Percentiles rank a stretch among this genome's conserved stretches.
These are phyloP conservation scores for Melanchra persicariae DNA, from an alignment of 2,888 invertebrate genomes.

Conservation along the genomic window DNA sequence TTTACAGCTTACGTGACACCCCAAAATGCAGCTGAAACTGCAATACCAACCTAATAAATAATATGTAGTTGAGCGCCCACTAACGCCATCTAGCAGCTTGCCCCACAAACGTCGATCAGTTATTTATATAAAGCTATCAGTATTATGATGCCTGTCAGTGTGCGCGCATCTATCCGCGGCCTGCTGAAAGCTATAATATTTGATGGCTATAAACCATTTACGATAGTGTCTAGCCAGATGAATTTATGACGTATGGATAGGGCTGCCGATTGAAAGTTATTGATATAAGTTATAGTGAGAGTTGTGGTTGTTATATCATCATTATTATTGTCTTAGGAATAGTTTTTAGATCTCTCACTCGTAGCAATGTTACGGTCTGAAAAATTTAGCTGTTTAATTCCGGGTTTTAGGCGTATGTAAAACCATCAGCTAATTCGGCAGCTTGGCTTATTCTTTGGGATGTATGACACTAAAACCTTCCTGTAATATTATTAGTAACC, in stretches of 20 bases:
- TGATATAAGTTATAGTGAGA: slow-evolving; percentile 27
- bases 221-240: slow-evolving; percentile 81
- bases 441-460: not conserved
- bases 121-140: slow-evolving; percentile 59
- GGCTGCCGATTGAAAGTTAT: slow-evolving; percentile 62
- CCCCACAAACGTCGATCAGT: slow-evolving; percentile 36
- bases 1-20: slow-evolving; percentile 52
- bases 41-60: slow-evolving; percentile 44
- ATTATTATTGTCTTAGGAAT: not conserved
- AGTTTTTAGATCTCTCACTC: not conserved
- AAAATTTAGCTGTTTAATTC: too few relatives aligned
- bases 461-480: too few relatives aligned
- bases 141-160: slow-evolving; percentile 62
- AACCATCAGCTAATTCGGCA: too few relatives aligned
- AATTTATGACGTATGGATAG: slow-evolving; percentile 70
- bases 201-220: slow-evolving; percentile 81
- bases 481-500: too few relatives aligned
- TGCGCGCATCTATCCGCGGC: slow-evolving; percentile 61
- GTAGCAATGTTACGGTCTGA: not conserved
- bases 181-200: slow-evolving; percentile 76
- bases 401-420: too few relatives aligned
- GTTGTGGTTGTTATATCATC: not conserved
- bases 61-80: not conserved
- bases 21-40: slow-evolving; percentile 48
- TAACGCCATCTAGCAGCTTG: slow-evolving; percentile 54